phyloP scores from a whole-genome alignment of 2,888 invertebrate species.

The Chirona hameri region DNA sequence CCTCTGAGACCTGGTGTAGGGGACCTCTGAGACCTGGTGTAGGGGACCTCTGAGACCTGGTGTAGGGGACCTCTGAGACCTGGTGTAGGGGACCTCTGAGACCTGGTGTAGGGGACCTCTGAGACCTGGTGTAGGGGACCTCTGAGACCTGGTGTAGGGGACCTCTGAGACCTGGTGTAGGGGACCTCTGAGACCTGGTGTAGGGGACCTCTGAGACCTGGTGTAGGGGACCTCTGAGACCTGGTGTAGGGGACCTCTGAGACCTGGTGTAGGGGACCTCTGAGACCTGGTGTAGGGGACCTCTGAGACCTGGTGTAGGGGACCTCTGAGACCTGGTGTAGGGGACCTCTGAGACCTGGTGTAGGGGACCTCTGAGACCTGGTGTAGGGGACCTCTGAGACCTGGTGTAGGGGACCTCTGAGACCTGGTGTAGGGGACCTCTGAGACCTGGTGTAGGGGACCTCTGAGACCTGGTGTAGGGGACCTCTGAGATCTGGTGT shows the following conservation, averaged over 20 bases:
- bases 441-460: conserved; percentile 65
- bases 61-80: conserved; percentile 68
- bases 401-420: conserved; percentile 65
- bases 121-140: conserved; percentile 65
- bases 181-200: conserved; percentile 61
- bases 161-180: conserved; percentile 62
- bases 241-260: conserved; percentile 67
- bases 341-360: conserved; percentile 61
- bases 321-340: conserved; percentile 63
- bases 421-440: conserved; percentile 65
- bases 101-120: conserved; percentile 65
- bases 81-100: conserved; percentile 68
- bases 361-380: conserved; percentile 67
- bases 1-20: conserved; percentile 64
- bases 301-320: conserved; percentile 66
- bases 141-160: conserved; percentile 65
- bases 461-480: conserved; percentile 64
- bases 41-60: conserved; percentile 65
- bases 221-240: conserved; percentile 70
- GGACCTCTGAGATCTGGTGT: conserved; percentile 61
- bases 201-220: conserved; percentile 66
- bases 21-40: conserved; percentile 61
- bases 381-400: conserved; percentile 70
- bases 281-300: conserved; percentile 65
- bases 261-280: conserved; percentile 65